Evolutionary conservation across 2,888 invertebrate species (phyloP), one percentile per base, ranked within the genome.

Genomic region (Mycalesis mineus): DNA sequence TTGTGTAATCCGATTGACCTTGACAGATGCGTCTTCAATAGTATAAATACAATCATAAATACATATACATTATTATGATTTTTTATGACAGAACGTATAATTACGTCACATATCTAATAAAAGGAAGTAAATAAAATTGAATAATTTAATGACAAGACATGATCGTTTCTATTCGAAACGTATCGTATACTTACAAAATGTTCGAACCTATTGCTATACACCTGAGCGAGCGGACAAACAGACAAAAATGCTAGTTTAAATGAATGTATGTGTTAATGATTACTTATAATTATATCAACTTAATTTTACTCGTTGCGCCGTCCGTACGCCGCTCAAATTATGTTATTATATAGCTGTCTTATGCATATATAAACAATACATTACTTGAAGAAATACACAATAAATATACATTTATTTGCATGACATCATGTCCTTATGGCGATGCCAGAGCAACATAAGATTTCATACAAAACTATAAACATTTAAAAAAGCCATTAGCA

Each of bases 151-250:
- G 58, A 60, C 59, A 67, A 64, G 65, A 65, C 64, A 68, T 63
- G 64, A 65, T 60, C 65, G 60, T 65, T 63, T 66, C 73, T 73
- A 74, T 64, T 70, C 71, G 71, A 65, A 72, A 69, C 70, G 67
- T 70, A 61, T 70, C 68, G 65, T 72, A 77, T 85, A 86, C 86
- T 86, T 83, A 86, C 86, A 75, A 78, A 68, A 72, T 74, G 67
- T 70, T 70, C 64, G 74, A 76, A 72, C 79, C 82, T 82, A 84
- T 80, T 68, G 83, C 82, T 84, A 84, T 73, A 80, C 82, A 78
- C 82, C 86, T 85, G 83, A 75, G 84, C 74, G 79, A 74, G 83
- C 82, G 73, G 77, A 78, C 73, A 80, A 77, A 82, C 77, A 83
- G 75, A 84, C 78, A 84, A 82, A 81, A 81, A 78, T 61, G 68